phyloP scores from a whole-genome alignment of 2,113 vertebrate genomes.

The Siphamia tubifer region DNA sequence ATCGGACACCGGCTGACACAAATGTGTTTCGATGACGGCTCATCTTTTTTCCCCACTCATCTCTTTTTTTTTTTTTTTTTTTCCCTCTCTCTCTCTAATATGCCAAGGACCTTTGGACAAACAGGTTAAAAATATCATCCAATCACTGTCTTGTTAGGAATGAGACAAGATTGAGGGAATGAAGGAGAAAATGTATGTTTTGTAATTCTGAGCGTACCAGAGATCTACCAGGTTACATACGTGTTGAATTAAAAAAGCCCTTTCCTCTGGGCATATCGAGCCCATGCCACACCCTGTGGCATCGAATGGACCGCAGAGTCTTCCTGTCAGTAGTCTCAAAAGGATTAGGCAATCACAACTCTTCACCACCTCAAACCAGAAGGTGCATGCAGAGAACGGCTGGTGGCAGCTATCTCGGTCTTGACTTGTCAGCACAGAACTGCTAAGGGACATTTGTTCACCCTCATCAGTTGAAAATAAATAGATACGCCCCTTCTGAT shows the following conservation, averaged over 20 bases:
- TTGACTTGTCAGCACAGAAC: slow-evolving; percentile 54
- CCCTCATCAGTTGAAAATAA: slow-evolving; percentile 65
- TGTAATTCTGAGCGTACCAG: slow-evolving; percentile 21
- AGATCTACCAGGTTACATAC: slow-evolving; percentile 13
- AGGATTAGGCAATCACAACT: slow-evolving; percentile 30
- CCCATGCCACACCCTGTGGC: background rate
- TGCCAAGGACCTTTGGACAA: slow-evolving; percentile 72
- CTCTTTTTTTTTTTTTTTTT: slow-evolving; percentile 49
- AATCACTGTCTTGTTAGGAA: slow-evolving; percentile 44
- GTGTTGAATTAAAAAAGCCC: slow-evolving; percentile 6
- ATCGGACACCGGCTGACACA: slow-evolving; percentile 63
- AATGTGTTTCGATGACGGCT: slow-evolving; percentile 69
- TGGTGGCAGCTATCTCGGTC: slow-evolving; percentile 14
- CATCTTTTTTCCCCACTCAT: slow-evolving; percentile 71
- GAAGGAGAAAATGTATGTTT: slow-evolving; percentile 10
- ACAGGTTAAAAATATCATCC: slow-evolving; percentile 68
- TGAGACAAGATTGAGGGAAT: slow-evolving; percentile 40
- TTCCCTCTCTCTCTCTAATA: slow-evolving; percentile 56
- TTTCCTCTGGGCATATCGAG: background rate
- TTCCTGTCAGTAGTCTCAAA: slow-evolving; percentile 12
- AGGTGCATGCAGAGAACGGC: slow-evolving; percentile 3
- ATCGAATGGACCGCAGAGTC: slow-evolving; percentile 12
- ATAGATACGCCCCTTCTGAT: slow-evolving; percentile 32
- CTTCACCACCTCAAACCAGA: slow-evolving; percentile 57
- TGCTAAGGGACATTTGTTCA: slow-evolving; percentile 39